A percentile compares a stretch with the other conserved stretches of the same genome.
phyloP scores from a whole-genome alignment of 53 echinoderm and acorn worm species.

The Astropecten irregularis region DNA sequence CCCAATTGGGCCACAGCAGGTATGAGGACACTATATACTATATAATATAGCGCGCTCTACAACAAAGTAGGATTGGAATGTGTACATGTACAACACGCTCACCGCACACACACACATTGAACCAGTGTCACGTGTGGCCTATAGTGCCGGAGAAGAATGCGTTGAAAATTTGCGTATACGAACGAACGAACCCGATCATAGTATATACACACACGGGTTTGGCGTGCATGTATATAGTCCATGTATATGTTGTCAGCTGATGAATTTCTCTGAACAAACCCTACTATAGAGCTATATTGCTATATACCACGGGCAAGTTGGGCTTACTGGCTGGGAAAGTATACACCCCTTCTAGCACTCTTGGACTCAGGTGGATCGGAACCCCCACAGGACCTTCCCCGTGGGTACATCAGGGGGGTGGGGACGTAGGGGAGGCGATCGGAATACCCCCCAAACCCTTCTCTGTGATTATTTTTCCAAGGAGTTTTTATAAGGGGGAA shows the following conservation, averaged over 20 bases:
- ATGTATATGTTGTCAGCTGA: conserved; percentile 26
- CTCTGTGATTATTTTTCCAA: background rate
- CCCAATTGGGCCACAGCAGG: conserved; percentile 21
- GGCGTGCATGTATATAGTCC: no score
- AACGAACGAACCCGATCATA: no score
- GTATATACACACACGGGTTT: no score
- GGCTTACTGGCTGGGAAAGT: no score
- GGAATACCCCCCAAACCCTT: conserved; percentile 12
- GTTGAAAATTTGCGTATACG: conserved; percentile 44
- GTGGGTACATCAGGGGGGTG: conserved; percentile 42
- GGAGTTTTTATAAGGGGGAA: background rate
- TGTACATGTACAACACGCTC: background rate
- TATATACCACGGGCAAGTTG: no score
- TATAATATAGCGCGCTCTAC: background rate
- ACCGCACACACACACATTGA: background rate
- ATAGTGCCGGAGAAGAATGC: conserved; percentile 14
- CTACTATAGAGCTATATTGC: no score
- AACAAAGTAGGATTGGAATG: conserved; percentile 52
- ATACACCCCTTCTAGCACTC: no score
- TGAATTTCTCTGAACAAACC: no score
- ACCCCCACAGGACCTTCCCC: background rate
- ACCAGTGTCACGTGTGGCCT: conserved; percentile 35
- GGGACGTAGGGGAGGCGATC: conserved; percentile 11
- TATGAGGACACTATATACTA: background rate
- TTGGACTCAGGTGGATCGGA: background rate